Percentiles rank a stretch among this genome's conserved stretches.
Conservation (phyloP, 2,113 vertebrate species). For the Misgurnus anguillicaudatus region DNA sequence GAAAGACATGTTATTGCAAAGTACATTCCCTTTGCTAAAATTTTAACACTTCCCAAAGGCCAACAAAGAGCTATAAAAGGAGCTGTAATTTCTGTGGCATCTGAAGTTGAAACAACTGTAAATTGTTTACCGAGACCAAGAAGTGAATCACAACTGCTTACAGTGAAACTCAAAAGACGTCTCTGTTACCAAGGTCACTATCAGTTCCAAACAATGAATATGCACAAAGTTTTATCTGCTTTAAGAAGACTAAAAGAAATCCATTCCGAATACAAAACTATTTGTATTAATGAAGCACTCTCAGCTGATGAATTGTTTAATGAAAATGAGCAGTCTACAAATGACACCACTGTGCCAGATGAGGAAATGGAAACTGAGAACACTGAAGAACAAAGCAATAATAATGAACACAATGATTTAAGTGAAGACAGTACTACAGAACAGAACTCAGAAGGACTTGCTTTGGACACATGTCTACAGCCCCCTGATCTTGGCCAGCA, state of each 20-base stretch:
- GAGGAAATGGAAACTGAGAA: neutral
- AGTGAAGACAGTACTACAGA: conserved; percentile 10
- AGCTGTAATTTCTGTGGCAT: conserved; percentile 49
- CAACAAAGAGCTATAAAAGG: conserved; percentile 32
- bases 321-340: neutral
- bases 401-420: neutral
- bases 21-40: conserved; percentile 40
- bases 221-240: conserved; percentile 46
- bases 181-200: conserved; percentile 47
- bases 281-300: conserved; percentile 7
- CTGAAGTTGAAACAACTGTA: conserved; percentile 46
- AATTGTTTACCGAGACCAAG: conserved; percentile 34
- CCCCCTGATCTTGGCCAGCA: conserved; percentile 46
- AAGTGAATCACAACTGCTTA: conserved; percentile 48
- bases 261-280: conserved; percentile 45
- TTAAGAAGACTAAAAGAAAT: conserved; percentile 38
- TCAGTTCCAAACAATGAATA: conserved; percentile 47
- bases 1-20: conserved; percentile 51
- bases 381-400: neutral
- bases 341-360: neutral
- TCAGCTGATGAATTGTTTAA: neutral
- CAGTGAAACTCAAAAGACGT: conserved; percentile 44
- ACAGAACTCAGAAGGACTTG: conserved; percentile 15
- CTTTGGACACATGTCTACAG: conserved; percentile 47
- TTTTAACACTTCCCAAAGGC: conserved; percentile 46